Evolutionary conservation across 2,888 invertebrate genomes (phyloP), one percentile per base, ranked within the genome.

Genomic region (Smittia aterrima): DNA sequence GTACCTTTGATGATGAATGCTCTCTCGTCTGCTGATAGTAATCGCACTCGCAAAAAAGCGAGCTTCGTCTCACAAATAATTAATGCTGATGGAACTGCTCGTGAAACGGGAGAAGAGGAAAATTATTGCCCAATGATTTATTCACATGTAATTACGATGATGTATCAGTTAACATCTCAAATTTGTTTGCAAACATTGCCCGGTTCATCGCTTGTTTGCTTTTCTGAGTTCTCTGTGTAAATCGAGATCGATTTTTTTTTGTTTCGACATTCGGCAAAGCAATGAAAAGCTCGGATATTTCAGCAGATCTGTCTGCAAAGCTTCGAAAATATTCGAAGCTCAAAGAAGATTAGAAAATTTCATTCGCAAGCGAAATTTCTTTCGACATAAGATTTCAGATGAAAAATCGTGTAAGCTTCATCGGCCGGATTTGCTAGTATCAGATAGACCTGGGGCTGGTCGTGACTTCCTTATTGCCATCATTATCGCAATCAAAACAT

Each of bases 11-110:
- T 64, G 64, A 64, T 64, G 64, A 27, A 22, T 22, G 24, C 4
- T 27, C 22, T 2, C 16, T 64, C 27, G 64, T 64, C 22, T 22
- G n/a, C 27, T 13, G n/a, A 27, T 9, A 20, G 27, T 3, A 25
- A n/a, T 64, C 22, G n/a, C 9, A n/a, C 16, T 47, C 24, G 64
- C 18, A 22, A 64, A 64, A 64, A 66, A 38, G 16, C 20, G 47
- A 70, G 7, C 58, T 6, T n/a, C n/a, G 2, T 20, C 58, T 22
- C 9, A 40, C 72, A 62, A 58, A 72, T 72, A 72, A 72, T 72
- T 72, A 54, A 72, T 71, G 70, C 24, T 71, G 70, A 71, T 72
- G 72, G 54, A 64, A 25, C n/a, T 24, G 64, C 18, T 64, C 6
- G 3, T 64, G 64, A 22, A 6, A 3, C 22, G 11, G 6, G 27